Evolutionary conservation across 1,140 invertebrate genomes (phyloP).

Genomic region (Popillia japonica): DNA sequence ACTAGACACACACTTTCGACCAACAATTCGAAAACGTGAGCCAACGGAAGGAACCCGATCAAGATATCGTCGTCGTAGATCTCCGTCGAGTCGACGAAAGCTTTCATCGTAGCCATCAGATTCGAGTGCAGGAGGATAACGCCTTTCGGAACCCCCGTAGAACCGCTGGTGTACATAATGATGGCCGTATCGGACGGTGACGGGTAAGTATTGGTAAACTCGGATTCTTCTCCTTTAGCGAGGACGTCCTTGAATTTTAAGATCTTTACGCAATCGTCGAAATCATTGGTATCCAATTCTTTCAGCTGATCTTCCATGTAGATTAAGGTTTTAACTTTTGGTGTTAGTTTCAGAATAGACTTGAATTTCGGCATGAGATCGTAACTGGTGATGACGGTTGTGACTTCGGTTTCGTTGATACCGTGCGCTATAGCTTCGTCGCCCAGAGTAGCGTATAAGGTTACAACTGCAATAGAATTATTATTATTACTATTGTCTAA

Average conservation of each 20-base stretch:
- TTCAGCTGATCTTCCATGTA: conserved; percentile 90
- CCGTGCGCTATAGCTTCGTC: conserved; percentile 96
- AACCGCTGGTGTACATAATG: conserved; percentile 97
- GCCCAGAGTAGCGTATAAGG: conserved; percentile 95
- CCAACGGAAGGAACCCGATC: conserved; percentile 94
- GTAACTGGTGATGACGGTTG: conserved; percentile 87
- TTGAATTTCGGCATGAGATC: conserved; percentile 91
- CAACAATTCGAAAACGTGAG: conserved; percentile 96
- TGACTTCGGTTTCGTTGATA: conserved; percentile 96
- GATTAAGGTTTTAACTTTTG: conserved; percentile 79
- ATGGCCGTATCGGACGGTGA: conserved; percentile 83
- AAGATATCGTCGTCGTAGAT: conserved; percentile 82
- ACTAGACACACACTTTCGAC: conserved; percentile 78
- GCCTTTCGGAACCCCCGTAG: conserved; percentile 90
- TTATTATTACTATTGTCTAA: neutral
- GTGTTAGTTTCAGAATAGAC: conserved; percentile 73
- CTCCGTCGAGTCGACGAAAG: conserved; percentile 82
- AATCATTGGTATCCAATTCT: conserved; percentile 72
- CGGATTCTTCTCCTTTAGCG: conserved; percentile 61
- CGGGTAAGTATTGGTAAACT: conserved; percentile 68
- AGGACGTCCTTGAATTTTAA: conserved; percentile 70
- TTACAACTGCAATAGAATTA: conserved; percentile 78
- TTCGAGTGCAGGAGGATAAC: conserved; percentile 90
- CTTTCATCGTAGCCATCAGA: conserved; percentile 86
- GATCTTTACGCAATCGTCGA: conserved; percentile 73